phyloP scores from a whole-genome alignment of 2,113 vertebrate genomes.

The Chauna torquata region DNA sequence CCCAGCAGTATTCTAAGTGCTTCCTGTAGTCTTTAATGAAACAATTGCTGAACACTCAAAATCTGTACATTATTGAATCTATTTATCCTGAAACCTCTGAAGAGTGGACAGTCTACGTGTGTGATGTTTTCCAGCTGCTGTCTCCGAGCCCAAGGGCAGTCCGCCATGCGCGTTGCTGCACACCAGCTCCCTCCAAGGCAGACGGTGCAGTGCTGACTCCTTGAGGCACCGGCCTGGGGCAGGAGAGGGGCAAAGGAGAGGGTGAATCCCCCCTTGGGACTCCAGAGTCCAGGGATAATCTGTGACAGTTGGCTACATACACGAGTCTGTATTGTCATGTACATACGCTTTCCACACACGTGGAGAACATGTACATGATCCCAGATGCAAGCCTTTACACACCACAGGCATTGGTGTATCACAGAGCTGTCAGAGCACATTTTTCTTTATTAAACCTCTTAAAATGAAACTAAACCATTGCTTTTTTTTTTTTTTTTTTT shows the following conservation, averaged over 20 bases:
- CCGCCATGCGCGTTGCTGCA: background rate
- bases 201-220: background rate
- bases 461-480: background rate
- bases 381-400: background rate
- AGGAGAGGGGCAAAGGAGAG: background rate
- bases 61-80: background rate
- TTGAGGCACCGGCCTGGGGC: background rate
- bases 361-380: background rate
- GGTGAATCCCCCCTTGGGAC: background rate
- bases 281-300: background rate
- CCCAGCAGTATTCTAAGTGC: background rate
- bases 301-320: background rate
- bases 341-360: background rate
- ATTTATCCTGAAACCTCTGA: background rate
- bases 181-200: background rate
- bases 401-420: background rate
- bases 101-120: background rate
- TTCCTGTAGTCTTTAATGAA: background rate
- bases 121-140: background rate
- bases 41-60: background rate
- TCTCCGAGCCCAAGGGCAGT: background rate
- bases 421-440: background rate
- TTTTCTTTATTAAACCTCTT: background rate
- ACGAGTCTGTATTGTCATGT: background rate
- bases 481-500: background rate